Conservation (phyloP, 2,797 vertebrate genomes). For the Falco concolor region DNA sequence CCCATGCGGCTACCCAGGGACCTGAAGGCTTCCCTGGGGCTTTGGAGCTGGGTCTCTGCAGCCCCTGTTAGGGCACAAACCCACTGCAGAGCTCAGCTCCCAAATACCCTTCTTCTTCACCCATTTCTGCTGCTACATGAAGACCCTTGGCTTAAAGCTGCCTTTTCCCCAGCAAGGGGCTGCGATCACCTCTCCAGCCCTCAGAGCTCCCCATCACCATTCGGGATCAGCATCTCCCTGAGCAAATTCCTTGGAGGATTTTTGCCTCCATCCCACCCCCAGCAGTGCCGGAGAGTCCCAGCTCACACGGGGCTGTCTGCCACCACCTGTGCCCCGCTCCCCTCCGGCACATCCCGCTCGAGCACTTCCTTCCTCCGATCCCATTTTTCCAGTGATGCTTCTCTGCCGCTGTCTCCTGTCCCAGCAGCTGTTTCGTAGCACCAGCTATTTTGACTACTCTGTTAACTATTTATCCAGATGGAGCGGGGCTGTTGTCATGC, state of each 20-base stretch:
- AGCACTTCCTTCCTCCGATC: background rate
- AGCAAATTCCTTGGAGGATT: background rate
- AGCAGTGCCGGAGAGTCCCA: background rate
- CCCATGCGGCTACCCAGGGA: background rate
- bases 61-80: background rate
- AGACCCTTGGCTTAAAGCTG: background rate
- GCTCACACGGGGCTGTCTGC: rapidly evolving
- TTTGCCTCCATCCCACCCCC: background rate
- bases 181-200: background rate
- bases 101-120: background rate
- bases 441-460: conserved; percentile 28
- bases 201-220: rapidly evolving
- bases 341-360: background rate
- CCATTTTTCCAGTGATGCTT: background rate
- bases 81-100: background rate
- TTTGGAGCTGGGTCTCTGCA: background rate
- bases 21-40: rapidly evolving
- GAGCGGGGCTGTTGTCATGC: background rate
- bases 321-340: background rate
- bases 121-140: background rate
- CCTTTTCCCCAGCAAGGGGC: background rate
- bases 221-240: background rate
- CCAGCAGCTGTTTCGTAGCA: conserved; percentile 47
- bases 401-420: background rate
- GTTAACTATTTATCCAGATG: conserved; percentile 58